Percentiles rank a stretch among this genome's conserved stretches.
phyloP scores from a whole-genome alignment of 2,113 vertebrate genomes.

The Cricetomys ansorgei region DNA sequence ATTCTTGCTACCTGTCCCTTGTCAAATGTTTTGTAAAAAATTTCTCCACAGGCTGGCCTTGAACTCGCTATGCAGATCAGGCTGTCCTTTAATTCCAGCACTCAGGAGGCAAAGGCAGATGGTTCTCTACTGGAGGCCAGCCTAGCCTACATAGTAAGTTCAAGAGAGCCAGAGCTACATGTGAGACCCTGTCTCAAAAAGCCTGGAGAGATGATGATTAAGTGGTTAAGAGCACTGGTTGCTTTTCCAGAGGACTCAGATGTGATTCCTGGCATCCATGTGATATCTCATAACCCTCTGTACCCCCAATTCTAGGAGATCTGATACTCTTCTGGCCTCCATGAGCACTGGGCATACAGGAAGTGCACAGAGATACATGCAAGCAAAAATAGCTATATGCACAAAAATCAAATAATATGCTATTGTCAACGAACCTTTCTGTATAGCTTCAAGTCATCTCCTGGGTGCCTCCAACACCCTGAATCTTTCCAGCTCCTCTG shows the following conservation, averaged over 20 bases:
- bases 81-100: not conserved
- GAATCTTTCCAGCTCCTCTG: not conserved
- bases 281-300: not conserved
- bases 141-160: not conserved
- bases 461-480: not conserved
- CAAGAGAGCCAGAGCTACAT: not conserved
- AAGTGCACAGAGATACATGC: not conserved
- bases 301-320: not conserved
- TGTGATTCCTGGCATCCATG: not conserved
- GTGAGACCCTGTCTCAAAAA: not conserved
- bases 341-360: not conserved
- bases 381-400: not conserved
- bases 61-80: not conserved
- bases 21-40: not conserved
- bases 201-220: not conserved
- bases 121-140: not conserved
- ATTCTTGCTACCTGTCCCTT: not conserved
- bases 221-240: not conserved
- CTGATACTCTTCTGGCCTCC: not conserved
- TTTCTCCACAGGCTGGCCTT: not conserved
- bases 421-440: not conserved
- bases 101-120: not conserved
- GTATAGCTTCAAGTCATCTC: not conserved
- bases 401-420: not conserved
- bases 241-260: not conserved